Conservation (phyloP, 2,797 vertebrate genomes). For the Gallinago solitaria region DNA sequence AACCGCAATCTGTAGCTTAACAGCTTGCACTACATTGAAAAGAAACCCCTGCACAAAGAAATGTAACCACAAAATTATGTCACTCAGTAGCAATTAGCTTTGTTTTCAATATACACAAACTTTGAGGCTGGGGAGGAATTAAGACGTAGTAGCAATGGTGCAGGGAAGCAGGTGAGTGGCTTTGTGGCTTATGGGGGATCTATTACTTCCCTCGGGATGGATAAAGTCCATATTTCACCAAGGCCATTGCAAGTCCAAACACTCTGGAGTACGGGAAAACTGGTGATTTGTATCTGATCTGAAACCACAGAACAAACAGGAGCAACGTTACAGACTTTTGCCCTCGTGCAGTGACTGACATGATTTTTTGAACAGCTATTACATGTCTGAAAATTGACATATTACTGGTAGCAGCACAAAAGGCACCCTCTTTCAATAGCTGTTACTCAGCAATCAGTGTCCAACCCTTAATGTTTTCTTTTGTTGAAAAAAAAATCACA, state of each 20-base stretch:
- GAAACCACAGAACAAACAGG: neutral
- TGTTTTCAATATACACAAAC: constrained; percentile 16
- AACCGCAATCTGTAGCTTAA: neutral
- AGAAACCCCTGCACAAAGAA: neutral
- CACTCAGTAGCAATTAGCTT: constrained; percentile 48
- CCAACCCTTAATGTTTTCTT: constrained; percentile 58
- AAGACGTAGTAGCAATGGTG: neutral
- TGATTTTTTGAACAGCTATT: neutral
- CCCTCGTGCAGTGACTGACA: neutral
- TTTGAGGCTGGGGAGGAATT: neutral
- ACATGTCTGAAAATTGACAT: constrained; percentile 10
- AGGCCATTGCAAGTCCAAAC: neutral
- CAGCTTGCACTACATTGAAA: neutral
- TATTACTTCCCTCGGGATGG: neutral
- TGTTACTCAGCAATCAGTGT: constrained; percentile 26
- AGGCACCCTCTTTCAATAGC: neutral
- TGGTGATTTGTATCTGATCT: neutral
- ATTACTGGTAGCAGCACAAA: constrained; percentile 36
- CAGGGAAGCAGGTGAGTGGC: neutral
- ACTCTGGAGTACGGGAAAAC: neutral
- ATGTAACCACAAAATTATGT: constrained; percentile 7
- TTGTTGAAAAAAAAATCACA: constrained; percentile 73
- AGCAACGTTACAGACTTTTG: neutral
- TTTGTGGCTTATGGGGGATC: neutral
- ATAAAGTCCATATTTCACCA: neutral